Conservation (phyloP, 2,888 invertebrate genomes). For the Eristalis pertinax region DNA sequence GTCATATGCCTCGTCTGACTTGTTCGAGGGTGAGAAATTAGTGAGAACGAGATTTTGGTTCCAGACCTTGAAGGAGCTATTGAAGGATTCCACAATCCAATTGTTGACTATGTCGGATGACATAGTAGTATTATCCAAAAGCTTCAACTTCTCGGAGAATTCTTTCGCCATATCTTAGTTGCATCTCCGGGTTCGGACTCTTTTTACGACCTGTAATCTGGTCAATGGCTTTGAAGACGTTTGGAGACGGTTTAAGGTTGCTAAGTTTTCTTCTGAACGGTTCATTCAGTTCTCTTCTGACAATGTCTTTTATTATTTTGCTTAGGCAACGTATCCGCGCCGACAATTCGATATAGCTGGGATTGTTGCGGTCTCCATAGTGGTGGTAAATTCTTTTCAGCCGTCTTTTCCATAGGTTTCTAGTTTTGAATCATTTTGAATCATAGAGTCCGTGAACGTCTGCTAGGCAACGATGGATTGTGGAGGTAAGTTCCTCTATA, state of each 20-base stretch:
- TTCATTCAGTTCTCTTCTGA: background rate
- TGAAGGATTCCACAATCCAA: background rate
- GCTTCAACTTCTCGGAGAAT: no score
- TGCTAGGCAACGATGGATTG: background rate
- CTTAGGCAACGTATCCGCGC: background rate
- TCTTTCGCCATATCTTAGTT: background rate
- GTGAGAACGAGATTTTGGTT: background rate
- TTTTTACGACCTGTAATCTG: background rate
- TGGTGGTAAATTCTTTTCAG: background rate
- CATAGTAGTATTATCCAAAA: background rate
- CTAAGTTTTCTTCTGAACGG: background rate
- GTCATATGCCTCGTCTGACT: no score
- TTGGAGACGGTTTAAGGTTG: background rate
- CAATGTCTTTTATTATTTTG: slow-evolving; percentile 6
- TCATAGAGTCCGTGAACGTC: background rate
- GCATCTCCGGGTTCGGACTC: background rate
- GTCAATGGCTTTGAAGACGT: slow-evolving; percentile 5
- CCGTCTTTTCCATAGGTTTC: background rate
- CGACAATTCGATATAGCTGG: background rate
- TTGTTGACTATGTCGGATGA: background rate
- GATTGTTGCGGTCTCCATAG: background rate
- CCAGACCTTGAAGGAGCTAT: background rate
- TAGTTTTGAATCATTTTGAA: background rate
- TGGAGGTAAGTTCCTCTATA: background rate
- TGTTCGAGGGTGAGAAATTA: background rate